A percentile compares a stretch with the other conserved stretches of the same genome.
These are phyloP conservation scores for Dendrocincla fuliginosa DNA, from an alignment of 2,797 vertebrate species.

Conservation along the genomic window DNA sequence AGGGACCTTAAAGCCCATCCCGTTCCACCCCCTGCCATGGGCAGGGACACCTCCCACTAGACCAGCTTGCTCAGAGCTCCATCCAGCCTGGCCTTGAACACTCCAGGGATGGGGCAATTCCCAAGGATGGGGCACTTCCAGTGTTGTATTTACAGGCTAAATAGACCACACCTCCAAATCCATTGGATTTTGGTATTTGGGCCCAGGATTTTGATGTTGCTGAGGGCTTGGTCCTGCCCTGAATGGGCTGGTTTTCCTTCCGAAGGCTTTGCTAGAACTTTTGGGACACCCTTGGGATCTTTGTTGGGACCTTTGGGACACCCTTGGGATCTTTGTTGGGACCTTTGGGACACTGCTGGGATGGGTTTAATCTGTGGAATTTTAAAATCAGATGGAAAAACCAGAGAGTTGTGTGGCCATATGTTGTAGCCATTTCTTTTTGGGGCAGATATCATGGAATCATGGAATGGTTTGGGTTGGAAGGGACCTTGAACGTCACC, in stretches of 20 bases:
- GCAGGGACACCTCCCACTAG: rapidly evolving
- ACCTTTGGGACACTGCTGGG: background rate
- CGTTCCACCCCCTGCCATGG: background rate
- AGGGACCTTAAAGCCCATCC: background rate
- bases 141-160: background rate
- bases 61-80: background rate
- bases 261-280: background rate
- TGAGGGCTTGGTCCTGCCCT: background rate
- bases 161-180: background rate
- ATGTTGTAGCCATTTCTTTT: rapidly evolving
- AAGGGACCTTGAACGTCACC: background rate
- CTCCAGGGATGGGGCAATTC: background rate
- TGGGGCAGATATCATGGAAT: background rate
- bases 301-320: too few species aligned
- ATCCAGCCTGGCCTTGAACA: background rate
- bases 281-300: background rate
- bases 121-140: background rate
- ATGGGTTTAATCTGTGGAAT: rapidly evolving
- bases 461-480: background rate
- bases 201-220: background rate
- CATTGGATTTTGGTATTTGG: rapidly evolving
- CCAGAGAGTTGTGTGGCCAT: rapidly evolving
- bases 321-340: background rate
- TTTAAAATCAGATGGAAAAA: background rate
- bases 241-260: background rate